These are phyloP conservation scores for Notothenia coriiceps DNA, from an alignment of 2,113 vertebrate species.

Conservation along the genomic window DNA sequence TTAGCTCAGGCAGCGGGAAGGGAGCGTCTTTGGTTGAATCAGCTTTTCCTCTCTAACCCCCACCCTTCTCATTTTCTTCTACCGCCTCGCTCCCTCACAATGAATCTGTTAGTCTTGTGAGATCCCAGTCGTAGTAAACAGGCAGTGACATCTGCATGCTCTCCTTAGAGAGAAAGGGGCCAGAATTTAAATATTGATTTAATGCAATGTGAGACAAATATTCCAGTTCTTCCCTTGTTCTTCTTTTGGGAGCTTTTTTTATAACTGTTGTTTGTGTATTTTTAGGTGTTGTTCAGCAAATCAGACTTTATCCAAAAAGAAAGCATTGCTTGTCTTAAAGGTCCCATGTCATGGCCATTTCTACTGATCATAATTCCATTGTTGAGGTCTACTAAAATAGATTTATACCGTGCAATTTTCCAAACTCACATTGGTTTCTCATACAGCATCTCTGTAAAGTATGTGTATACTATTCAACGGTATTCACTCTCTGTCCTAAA, in stretches of 20 bases:
- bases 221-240: slow-evolving; percentile 20
- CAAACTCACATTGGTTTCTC: no score
- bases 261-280: slow-evolving; percentile 40
- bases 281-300: slow-evolving; percentile 25
- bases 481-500: no score
- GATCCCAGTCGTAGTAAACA: slow-evolving; percentile 68
- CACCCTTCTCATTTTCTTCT: slow-evolving; percentile 36
- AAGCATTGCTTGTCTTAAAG: slow-evolving; percentile 3
- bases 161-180: slow-evolving; percentile 42
- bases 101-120: slow-evolving; percentile 50
- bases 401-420: no score
- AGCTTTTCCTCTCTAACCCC: slow-evolving; percentile 49
- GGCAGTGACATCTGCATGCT: slow-evolving; percentile 52
- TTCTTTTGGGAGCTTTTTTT: slow-evolving; percentile 33
- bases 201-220: slow-evolving; percentile 67
- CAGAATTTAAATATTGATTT: slow-evolving; percentile 73
- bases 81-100: slow-evolving; percentile 32
- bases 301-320: slow-evolving; percentile 12
- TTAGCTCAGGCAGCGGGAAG: slow-evolving; percentile 35
- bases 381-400: no score
- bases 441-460: no score
- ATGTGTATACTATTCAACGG: no score
- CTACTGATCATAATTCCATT: no score
- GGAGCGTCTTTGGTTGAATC: slow-evolving; percentile 58
- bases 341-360: no score